These are phyloP conservation scores for Netelia inedita DNA, from an alignment of 2,888 invertebrate species.

Conservation along the genomic window DNA sequence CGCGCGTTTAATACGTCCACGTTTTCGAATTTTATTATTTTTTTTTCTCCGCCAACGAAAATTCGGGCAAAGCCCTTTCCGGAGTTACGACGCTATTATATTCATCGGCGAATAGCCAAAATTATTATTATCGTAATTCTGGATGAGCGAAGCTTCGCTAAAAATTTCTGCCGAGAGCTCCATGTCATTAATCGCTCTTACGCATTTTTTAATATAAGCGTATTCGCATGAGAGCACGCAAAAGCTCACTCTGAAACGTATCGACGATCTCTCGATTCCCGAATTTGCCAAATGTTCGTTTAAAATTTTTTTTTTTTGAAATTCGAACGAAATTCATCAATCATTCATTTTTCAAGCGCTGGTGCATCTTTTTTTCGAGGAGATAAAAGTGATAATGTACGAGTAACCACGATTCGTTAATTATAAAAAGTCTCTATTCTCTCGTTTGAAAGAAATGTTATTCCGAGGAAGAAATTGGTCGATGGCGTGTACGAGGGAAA, in stretches of 20 bases:
- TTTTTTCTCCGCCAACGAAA: not conserved
- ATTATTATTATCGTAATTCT: constrained; percentile 12
- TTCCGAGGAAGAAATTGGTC: not conserved
- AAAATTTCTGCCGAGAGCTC: too few relatives aligned
- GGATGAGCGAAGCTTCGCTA: constrained; percentile 11
- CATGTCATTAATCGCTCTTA: too few relatives aligned
- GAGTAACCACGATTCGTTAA: not conserved
- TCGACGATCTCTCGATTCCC: too few relatives aligned
- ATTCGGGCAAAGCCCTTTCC: constrained; percentile 10
- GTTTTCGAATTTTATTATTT: not conserved
- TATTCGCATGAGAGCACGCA: too few relatives aligned
- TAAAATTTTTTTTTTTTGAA: too few relatives aligned
- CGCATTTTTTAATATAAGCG: too few relatives aligned
- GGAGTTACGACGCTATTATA: constrained; percentile 2
- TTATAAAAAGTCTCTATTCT: not conserved
- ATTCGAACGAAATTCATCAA: too few relatives aligned
- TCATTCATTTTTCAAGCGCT: not conserved
- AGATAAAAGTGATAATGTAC: too few relatives aligned
- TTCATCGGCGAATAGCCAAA: not conserved
- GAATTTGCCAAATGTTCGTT: not conserved
- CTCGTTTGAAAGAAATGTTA: not conserved
- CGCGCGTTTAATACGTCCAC: not conserved
- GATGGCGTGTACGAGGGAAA: not conserved
- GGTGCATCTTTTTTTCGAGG: too few relatives aligned
- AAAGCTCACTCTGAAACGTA: too few relatives aligned